Base-by-base conservation (phyloP, 2,113 vertebrate species). In the Epinephelus cyanopodus region DNA sequence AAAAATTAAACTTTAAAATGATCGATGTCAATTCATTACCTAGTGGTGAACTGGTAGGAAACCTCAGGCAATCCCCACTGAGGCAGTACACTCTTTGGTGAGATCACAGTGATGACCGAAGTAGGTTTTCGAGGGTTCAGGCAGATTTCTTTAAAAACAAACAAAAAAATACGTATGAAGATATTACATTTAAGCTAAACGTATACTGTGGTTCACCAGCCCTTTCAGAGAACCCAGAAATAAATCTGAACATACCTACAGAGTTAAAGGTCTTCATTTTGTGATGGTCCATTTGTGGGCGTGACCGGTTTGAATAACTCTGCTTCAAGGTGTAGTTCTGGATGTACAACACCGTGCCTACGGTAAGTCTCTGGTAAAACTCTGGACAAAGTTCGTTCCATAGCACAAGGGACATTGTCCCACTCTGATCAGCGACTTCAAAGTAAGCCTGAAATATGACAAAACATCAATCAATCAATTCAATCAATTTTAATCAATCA, bases 391-490 rank as follows among this genome's bases (percentile, higher is more conserved):
- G 81, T 0, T 96, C 94, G 18, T 97, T 98, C 98, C 98, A 99
- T 72, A 99, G 92, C 87, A 98, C 97, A 63, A 97, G 91, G 1
- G 97, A 97, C 95, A 97, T 96, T 50, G 95, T 95, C 65, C 97
- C 97, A 47, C 96, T 98, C 89, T 94, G 94, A 93, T 99, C 97
- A 70, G 97, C 97, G 60, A 99, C 97, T 94, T 98, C 97, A 89
- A 98, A 96, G 89, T 97, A 97, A 4, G 96, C 96, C 97, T 99
- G 91, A 67, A 85, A 87, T 39, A 62, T 48, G 23, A 65, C 10
- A 74, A 62, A 37, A 15, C 10, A n/a, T n/a, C n/a, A n/a, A n/a
- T n/a, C n/a, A n/a, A n/a, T n/a, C n/a, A n/a, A n/a, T n/a, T n/a
- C n/a, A n/a, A n/a, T n/a, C n/a, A n/a, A n/a, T n/a, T n/a, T n/a